Evolutionary conservation across 2,888 invertebrate genomes (phyloP).

Genomic region (Spodoptera littoralis): DNA sequence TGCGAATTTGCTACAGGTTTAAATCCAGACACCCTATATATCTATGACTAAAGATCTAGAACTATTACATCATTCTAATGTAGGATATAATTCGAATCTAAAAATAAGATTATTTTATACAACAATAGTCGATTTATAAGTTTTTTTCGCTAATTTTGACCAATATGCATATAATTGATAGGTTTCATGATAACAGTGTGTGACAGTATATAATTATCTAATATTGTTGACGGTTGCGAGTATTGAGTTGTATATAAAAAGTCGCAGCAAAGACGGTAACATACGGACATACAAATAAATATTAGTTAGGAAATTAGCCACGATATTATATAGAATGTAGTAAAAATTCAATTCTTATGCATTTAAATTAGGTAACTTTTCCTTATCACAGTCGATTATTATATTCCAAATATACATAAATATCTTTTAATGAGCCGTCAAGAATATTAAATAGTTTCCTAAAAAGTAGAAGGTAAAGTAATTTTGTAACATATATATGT

Average conservation of each 20-base stretch:
- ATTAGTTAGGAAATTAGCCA: conserved; percentile 22
- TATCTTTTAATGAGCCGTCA: conserved; percentile 67
- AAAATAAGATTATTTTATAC: conserved; percentile 78
- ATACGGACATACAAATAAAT: conserved; percentile 10
- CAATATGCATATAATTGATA: conserved; percentile 30
- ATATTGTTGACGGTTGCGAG: conserved; percentile 70
- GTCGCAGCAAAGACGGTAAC: conserved; percentile 8
- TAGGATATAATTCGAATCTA: conserved; percentile 79
- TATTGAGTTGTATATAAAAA: conserved; percentile 13
- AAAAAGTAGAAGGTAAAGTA: conserved; percentile 23
- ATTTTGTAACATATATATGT: conserved; percentile 36
- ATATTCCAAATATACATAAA: conserved; percentile 50
- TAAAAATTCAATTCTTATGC: conserved; percentile 67
- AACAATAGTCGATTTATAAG: conserved; percentile 61
- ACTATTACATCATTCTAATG: conserved; percentile 70
- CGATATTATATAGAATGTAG: conserved; percentile 23
- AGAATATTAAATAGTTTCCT: conserved; percentile 75
- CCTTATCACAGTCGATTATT: conserved; percentile 74
- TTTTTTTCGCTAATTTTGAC: conserved; percentile 22
- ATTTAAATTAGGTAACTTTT: conserved; percentile 71
- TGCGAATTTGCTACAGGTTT: too few species aligned
- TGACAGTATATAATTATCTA: conserved; percentile 64
- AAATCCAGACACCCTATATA: conserved; percentile 3
- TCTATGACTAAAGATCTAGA: conserved; percentile 47
- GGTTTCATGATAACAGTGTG: conserved; percentile 18